These are phyloP conservation scores for Borostomias antarcticus DNA, from an alignment of 2,797 vertebrate genomes.

Conservation along the genomic window DNA sequence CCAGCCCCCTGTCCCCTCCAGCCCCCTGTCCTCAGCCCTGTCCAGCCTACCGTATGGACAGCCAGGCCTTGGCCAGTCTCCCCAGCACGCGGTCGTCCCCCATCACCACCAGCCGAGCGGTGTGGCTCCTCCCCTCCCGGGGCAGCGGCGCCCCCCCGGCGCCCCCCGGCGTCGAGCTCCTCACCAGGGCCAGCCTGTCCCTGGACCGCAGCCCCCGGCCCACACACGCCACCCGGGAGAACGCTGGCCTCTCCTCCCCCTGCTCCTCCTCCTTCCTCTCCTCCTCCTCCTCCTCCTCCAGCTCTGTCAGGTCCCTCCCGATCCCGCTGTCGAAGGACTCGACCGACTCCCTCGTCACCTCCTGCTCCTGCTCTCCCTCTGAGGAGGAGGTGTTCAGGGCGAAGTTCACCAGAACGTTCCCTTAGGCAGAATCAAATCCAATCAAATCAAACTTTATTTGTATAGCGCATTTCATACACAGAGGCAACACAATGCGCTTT, in stretches of 20 bases:
- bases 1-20: no score
- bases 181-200: constrained; percentile 65
- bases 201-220: constrained; percentile 62
- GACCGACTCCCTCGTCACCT: constrained; percentile 60
- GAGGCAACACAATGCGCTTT: no score
- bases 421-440: constrained; percentile 56
- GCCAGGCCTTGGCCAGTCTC: constrained; percentile 77
- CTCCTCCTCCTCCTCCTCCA: not conserved
- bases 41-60: constrained; percentile 74
- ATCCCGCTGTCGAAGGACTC: constrained; percentile 81
- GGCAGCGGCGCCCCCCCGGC: constrained; percentile 29
- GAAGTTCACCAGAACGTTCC: constrained; percentile 81
- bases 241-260: not conserved
- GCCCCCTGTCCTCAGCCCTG: not conserved
- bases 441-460: no score
- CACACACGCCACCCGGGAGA: constrained; percentile 73
- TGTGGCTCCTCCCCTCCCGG: constrained; percentile 66
- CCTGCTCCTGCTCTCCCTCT: constrained; percentile 53
- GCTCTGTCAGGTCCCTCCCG: constrained; percentile 71
- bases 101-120: constrained; percentile 81
- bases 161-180: constrained; percentile 48
- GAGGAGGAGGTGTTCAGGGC: constrained; percentile 46
- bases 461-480: no score
- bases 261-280: no score
- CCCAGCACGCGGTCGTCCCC: constrained; percentile 85